Base-by-base conservation (phyloP, 2,888 invertebrate species). In the Nemotelus pantherinus region DNA sequence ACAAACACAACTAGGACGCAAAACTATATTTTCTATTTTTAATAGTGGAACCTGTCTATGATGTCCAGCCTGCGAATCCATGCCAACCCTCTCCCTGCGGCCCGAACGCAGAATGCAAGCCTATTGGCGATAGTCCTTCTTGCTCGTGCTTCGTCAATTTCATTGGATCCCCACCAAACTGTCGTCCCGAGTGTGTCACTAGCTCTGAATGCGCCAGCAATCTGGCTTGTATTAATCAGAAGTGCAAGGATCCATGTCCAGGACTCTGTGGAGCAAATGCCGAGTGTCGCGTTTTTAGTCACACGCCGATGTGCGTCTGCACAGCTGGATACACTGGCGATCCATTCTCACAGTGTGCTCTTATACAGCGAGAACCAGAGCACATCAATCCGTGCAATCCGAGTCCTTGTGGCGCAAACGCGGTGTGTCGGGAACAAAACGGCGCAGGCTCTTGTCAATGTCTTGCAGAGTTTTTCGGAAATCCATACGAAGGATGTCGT, bases 401-500 rank as follows among this genome's bases (percentile, higher is more conserved):
- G 39, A 89, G 88, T 81, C 89, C 89, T 3, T 87, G 89, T 64
- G 91, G 91, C 78, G 84, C 89, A 53, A 93, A 94, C 86, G 93
- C 94, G n/a, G 89, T 91, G 81, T 94, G 94, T 85, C 90, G 90
- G 85, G 92, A 92, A 83, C 91, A 92, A 86, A 92, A 92, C 81
- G 91, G 89, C 78, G 93, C 92, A 58, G 93, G 93, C 79, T 91
- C 93, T 64, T 94, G 94, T 84, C 89, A 90, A 81, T 93, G 93
- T 84, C 85, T 91, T 77, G 89, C 91, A 4, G 92, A 92, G 80
- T 92, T 92, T 85, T 90, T 91, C 82, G 94, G 95, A 81, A 93
- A 94, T 84, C 94, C 94, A 58, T 93, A 93, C 83, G 91, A 92
- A 87, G 90, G 91, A 78, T 93, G 93, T 83, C 89, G 90, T 55